Conservation (phyloP, 2,888 invertebrate species). For the Drosophila nigricruria region DNA sequence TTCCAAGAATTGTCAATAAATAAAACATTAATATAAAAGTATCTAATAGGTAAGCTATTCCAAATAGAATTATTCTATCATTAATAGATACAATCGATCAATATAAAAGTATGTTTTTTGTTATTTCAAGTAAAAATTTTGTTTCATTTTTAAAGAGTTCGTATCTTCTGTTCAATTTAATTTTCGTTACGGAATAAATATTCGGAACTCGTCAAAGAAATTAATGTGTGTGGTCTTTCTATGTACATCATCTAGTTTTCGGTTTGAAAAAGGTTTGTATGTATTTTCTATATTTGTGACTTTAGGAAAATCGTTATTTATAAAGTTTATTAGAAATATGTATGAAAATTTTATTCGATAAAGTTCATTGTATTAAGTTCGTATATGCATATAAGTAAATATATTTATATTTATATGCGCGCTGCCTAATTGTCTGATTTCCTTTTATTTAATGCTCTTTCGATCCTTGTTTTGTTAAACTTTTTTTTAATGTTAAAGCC, state of each 20-base stretch:
- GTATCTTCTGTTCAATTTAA: too few species aligned
- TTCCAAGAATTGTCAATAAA: conserved; percentile 20
- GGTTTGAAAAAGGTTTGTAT: too few species aligned
- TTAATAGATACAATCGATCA: neutral
- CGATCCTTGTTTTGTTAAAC: conserved; percentile 1
- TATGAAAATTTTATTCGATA: conserved; percentile 81
- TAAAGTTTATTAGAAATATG: conserved; percentile 76
- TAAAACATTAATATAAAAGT: conserved; percentile 2
- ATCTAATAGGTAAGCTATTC: neutral
- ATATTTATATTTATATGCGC: conserved; percentile 31
- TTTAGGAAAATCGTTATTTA: neutral
- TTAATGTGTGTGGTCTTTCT: too few species aligned
- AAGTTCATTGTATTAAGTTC: conserved; percentile 76
- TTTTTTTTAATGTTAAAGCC: conserved; percentile 62
- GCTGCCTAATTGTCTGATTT: conserved; percentile 35
- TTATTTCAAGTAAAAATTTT: neutral
- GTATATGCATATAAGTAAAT: conserved; percentile 34
- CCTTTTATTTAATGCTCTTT: conserved; percentile 34
- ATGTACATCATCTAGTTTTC: too few species aligned
- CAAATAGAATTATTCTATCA: neutral
- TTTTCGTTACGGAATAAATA: too few species aligned
- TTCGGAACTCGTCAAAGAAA: too few species aligned
- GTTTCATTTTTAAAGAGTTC: neutral
- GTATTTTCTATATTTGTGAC: too few species aligned
- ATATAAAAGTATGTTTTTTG: neutral